Evolutionary conservation across 2,888 invertebrate species (phyloP).

Genomic region (Stenodera caucasica): DNA sequence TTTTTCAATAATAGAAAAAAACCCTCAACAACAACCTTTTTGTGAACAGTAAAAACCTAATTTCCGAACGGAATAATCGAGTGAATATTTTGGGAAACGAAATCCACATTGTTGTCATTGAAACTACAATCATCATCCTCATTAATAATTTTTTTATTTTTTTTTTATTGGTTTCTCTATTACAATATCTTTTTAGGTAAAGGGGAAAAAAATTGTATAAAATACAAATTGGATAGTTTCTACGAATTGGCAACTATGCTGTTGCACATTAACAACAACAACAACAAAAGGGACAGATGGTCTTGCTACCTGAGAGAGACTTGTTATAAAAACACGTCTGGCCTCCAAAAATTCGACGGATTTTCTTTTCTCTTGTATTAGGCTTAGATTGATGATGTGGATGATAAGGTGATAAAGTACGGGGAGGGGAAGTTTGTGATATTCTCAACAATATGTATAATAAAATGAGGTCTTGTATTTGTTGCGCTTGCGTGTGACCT

Average conservation of each 20-base stretch:
- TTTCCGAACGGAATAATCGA: no score
- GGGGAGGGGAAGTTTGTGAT: no score
- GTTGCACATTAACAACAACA: slow-evolving; percentile 13
- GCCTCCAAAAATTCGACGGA: slow-evolving; percentile 31
- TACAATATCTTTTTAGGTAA: no score
- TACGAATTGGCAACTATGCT: slow-evolving; percentile 6
- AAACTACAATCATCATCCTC: no score
- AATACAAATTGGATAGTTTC: neutral
- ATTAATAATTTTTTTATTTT: neutral
- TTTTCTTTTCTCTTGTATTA: slow-evolving; percentile 15
- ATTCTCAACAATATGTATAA: no score
- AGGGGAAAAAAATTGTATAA: no score
- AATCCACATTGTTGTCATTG: no score
- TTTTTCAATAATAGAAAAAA: neutral
- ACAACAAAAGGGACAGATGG: slow-evolving; percentile 29
- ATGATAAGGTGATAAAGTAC: neutral
- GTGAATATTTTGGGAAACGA: no score
- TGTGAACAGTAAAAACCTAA: no score
- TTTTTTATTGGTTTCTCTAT: neutral
- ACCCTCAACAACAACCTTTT: neutral
- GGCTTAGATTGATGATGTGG: neutral
- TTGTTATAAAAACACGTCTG: slow-evolving; percentile 34
- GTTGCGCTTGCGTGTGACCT: no score
- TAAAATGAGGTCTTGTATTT: no score
- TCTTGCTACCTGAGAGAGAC: slow-evolving; percentile 28